Conservation (phyloP, 2,113 vertebrate genomes). For the Ameiurus melas region DNA sequence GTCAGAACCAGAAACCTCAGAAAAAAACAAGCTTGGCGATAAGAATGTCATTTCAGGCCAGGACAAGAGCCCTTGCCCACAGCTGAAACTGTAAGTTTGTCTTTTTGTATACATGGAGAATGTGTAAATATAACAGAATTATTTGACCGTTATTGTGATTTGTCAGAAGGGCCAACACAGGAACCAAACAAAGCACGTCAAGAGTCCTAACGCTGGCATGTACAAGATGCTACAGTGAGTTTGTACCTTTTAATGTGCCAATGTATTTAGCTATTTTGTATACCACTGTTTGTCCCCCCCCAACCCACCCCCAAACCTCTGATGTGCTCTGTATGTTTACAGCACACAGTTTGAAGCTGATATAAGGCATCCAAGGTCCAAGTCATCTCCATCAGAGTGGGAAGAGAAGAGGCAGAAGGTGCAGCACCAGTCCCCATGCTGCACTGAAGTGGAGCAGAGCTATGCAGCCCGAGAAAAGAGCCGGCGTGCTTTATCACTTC, state of each 20-base stretch:
- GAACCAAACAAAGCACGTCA: conserved; percentile 46
- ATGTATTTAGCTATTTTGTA: not conserved
- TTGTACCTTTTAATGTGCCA: not conserved
- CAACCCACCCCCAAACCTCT: not conserved
- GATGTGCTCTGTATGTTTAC: conserved; percentile 35
- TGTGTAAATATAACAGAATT: not conserved
- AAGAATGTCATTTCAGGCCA: conserved; percentile 71
- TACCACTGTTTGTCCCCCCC: not conserved
- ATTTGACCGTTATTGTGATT: not conserved
- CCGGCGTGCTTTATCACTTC: conserved; percentile 72
- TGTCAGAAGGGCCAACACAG: conserved; percentile 44
- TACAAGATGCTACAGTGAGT: conserved; percentile 45
- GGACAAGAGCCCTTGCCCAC: conserved; percentile 69
- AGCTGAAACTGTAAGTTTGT: conserved; percentile 73
- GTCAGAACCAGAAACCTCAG: conserved; percentile 64
- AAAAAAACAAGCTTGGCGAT: conserved; percentile 71
- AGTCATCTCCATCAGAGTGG: conserved; percentile 56
- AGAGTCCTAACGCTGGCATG: conserved; percentile 45
- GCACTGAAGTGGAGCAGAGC: conserved; percentile 55
- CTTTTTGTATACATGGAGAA: not conserved
- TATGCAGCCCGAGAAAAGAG: conserved; percentile 68
- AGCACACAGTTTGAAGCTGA: conserved; percentile 67
- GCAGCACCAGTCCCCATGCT: conserved; percentile 57
- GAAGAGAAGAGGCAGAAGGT: conserved; percentile 65
- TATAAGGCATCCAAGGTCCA: conserved; percentile 60